A percentile compares a stretch with the other conserved stretches of the same genome.
These are phyloP conservation scores for pig (Sus scrofa) DNA, from an alignment of 2,113 vertebrate species.

Conservation along the genomic window DNA sequence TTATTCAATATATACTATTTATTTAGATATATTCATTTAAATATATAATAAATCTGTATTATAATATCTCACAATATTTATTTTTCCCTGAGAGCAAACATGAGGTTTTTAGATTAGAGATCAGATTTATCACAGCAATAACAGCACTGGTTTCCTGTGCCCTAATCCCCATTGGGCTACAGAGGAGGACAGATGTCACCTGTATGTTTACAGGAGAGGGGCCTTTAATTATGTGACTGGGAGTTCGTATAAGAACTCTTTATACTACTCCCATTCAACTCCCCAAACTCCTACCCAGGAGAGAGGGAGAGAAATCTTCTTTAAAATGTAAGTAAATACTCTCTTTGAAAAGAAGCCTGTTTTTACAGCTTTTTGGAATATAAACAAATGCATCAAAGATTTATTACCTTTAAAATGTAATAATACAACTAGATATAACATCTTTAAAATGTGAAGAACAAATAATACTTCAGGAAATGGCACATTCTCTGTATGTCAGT, in stretches of 20 bases:
- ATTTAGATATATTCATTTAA: no score
- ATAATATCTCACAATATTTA: background rate
- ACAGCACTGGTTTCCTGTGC: background rate
- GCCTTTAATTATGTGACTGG: background rate
- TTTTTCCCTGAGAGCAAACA: background rate
- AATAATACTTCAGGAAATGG: background rate
- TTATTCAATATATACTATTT: background rate
- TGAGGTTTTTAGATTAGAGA: background rate
- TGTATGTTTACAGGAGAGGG: background rate
- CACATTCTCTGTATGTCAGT: background rate
- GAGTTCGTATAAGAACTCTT: background rate
- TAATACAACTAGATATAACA: background rate
- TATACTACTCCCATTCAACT: accelerated
- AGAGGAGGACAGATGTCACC: background rate
- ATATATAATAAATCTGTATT: no score
- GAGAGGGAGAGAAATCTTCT: background rate
- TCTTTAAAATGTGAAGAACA: background rate
- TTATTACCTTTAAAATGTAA: background rate
- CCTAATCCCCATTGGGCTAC: background rate
- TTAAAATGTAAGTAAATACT: background rate
- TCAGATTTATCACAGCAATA: background rate
- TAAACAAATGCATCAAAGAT: background rate
- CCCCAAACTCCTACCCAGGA: background rate
- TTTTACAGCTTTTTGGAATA: background rate
- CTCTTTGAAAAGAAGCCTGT: background rate